Conservation (phyloP, 92 coral and sea anemone species). For the Nematostella vectensis region DNA sequence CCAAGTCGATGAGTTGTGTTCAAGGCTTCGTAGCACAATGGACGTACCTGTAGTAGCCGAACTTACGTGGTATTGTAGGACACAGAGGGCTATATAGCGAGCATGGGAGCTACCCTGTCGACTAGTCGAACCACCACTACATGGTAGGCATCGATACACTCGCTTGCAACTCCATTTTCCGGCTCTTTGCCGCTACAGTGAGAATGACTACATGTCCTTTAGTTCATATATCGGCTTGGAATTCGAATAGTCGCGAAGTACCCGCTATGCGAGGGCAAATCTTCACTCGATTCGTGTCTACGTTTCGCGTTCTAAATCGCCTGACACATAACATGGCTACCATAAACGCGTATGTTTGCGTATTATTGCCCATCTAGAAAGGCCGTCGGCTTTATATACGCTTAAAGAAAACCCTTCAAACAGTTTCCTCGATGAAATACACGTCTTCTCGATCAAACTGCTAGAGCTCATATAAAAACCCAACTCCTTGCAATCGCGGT, state of each 20-base stretch:
- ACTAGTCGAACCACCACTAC: constrained; percentile 17
- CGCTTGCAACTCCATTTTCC: too few relatives aligned
- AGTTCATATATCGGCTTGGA: too few relatives aligned
- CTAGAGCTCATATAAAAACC: not conserved
- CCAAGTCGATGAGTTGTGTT: constrained; percentile 1
- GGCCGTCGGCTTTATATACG: too few relatives aligned
- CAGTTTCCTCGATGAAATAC: too few relatives aligned
- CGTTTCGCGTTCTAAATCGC: not conserved
- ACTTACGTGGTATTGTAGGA: constrained; percentile 7
- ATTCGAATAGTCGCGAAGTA: not conserved
- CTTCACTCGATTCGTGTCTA: too few relatives aligned
- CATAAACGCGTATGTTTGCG: not conserved
- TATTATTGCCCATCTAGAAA: not conserved
- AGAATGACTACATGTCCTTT: too few relatives aligned
- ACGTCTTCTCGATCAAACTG: too few relatives aligned
- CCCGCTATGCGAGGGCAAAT: not conserved
- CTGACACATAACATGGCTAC: constrained; percentile 2
- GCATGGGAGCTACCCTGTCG: constrained; percentile 30
- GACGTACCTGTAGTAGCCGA: constrained; percentile 19
- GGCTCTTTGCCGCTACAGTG: too few relatives aligned
- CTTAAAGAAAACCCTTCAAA: too few relatives aligned
- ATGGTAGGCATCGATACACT: constrained; percentile 23
- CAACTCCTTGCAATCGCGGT: not conserved
- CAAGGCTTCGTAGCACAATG: constrained; percentile 22
- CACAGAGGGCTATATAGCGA: not conserved